Base-by-base conservation (phyloP, 2,113 vertebrate species). In the Oreochromis tanganicae region DNA sequence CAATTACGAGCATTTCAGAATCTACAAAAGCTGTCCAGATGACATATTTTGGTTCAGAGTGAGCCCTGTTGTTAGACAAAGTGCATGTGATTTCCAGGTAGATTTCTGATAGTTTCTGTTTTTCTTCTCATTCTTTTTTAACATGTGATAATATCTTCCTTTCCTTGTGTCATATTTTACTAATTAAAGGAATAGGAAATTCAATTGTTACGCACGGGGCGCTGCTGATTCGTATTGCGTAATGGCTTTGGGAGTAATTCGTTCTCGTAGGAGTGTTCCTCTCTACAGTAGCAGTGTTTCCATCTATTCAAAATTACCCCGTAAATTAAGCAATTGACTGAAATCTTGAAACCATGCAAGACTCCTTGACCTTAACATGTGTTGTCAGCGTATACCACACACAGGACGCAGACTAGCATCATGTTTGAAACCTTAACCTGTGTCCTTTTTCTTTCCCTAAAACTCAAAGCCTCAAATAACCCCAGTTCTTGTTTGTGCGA, bases 401-500 rank as follows among this genome's bases (percentile, higher is more conserved):
- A 1, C 29, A 38, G 36, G 38, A 80, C 2, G 11, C 27, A 7
- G 21, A 66, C 3, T 9, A 56, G 21, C 79, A 34, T 43, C 46
- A 17, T 79, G 81, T 87, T 48, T 61, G 16, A 80, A 84, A 61
- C 79, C 50, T 78, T 68, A 75, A 84, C 19, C 11, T 57, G 54
- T 83, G 41, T 29, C 46, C 19, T 63, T 71, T 38, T 50, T 46
- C 34, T 21, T 21, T 13, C 19, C 0, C 24, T 38, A 48, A 85
- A 85, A 82, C n/a, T 4, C 8, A 88, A 86, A 88, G 38, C 88
- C 92, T 91, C 29, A 80, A 80, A 85, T 88, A 68, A 87, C 80
- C 87, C 82, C 9, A 11, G 29, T 63, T 85, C 85, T 90, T 91
- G 87, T 91, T 93, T 93, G 81, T 84, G 73, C 75, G 19, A 41